These are phyloP conservation scores for Ataeniobius toweri DNA, from an alignment of 2,797 vertebrate genomes.

Conservation along the genomic window DNA sequence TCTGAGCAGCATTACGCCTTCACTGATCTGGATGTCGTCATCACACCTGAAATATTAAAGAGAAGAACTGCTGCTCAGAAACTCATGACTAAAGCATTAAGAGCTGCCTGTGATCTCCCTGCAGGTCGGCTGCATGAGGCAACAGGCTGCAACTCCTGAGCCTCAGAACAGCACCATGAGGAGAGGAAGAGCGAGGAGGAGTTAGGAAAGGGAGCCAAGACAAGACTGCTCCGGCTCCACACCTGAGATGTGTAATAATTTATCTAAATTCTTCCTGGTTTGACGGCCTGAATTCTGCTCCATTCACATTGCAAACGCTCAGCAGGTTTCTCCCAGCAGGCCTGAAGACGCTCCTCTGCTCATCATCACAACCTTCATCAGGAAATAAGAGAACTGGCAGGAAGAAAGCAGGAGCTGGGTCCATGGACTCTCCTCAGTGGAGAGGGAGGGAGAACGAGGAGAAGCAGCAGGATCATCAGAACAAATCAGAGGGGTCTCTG, in stretches of 20 bases:
- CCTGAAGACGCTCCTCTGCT: neutral
- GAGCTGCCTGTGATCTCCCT: constrained; percentile 52
- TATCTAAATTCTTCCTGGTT: neutral
- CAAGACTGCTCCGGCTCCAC: neutral
- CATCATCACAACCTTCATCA: neutral
- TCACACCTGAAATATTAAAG: constrained; percentile 62
- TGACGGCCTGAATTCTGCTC: no score
- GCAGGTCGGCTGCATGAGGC: constrained; percentile 63
- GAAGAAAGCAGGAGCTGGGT: no score
- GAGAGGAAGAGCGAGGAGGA: neutral
- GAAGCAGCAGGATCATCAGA: no score
- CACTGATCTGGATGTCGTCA: constrained; percentile 57
- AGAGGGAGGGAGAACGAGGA: no score
- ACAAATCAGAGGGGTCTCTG: no score
- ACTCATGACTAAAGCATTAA: constrained; percentile 65
- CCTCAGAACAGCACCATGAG: neutral
- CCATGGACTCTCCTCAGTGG: no score
- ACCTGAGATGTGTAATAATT: neutral
- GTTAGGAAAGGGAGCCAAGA: no score
- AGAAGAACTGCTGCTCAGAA: constrained; percentile 38
- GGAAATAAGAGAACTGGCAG: neutral
- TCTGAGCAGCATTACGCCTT: constrained; percentile 49
- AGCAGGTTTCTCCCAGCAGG: no score
- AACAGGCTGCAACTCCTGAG: constrained; percentile 45
- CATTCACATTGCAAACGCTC: no score